These are phyloP conservation scores for Kryphioiulus occultus DNA, from an alignment of 2,888 invertebrate species.

Conservation along the genomic window DNA sequence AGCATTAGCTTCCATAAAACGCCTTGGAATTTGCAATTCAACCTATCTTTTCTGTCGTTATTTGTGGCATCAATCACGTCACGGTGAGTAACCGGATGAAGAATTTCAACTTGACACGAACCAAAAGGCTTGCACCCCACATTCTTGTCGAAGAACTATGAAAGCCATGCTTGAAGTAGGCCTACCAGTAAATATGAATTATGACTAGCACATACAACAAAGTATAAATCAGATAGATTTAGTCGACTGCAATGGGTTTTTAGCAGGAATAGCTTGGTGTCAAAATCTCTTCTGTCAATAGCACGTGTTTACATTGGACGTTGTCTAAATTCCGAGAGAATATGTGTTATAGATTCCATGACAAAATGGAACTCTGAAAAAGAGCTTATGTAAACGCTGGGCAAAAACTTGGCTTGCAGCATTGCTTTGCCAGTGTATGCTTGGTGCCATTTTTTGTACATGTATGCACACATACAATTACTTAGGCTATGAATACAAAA, in stretches of 20 bases:
- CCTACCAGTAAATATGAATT: background rate
- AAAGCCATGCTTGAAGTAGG: background rate
- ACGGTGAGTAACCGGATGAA: background rate
- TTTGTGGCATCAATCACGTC: background rate
- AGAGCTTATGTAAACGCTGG: too few species aligned
- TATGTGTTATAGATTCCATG: background rate
- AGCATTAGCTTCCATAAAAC: background rate
- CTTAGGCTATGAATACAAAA: too few species aligned
- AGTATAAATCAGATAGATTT: background rate
- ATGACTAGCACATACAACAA: background rate
- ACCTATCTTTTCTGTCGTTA: background rate
- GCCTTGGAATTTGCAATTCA: background rate
- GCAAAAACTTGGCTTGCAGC: too few species aligned
- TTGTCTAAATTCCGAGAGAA: background rate
- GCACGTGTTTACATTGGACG: background rate
- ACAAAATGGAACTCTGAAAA: background rate
- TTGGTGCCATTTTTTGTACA: too few species aligned
- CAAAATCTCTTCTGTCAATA: background rate
- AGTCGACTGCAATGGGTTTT: background rate
- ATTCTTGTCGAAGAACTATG: background rate
- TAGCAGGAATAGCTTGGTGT: background rate
- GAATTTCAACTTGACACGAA: background rate
- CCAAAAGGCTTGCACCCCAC: background rate
- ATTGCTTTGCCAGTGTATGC: too few species aligned
- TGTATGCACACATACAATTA: too few species aligned